These are phyloP conservation scores for Pterostichus madidus DNA, from an alignment of 2,888 invertebrate genomes.

Conservation along the genomic window DNA sequence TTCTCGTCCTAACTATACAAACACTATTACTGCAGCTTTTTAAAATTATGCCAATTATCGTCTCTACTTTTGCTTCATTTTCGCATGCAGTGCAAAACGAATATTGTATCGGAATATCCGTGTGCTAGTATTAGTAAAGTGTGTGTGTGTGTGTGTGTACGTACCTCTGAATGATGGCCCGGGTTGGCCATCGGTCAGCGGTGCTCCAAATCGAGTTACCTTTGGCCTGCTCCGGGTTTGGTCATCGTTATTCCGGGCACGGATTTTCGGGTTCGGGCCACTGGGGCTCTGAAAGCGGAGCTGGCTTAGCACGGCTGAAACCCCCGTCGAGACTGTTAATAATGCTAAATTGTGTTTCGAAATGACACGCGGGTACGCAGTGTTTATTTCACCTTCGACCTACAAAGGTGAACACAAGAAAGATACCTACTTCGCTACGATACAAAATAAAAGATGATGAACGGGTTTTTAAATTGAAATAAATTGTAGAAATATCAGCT, in stretches of 20 bases:
- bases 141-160: slow-evolving; percentile 13
- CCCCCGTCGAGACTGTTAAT: slow-evolving; percentile 58
- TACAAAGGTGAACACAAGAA: slow-evolving; percentile 3
- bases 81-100: neutral
- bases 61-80: no score
- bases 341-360: slow-evolving; percentile 54
- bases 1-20: no score
- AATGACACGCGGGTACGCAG: slow-evolving; percentile 44
- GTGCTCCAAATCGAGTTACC: slow-evolving; percentile 60
- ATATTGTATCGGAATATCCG: neutral
- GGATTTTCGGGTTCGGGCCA: slow-evolving; percentile 30
- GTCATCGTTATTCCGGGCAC: slow-evolving; percentile 60
- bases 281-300: slow-evolving; percentile 23
- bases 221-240: slow-evolving; percentile 28
- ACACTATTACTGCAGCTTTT: no score
- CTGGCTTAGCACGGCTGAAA: slow-evolving; percentile 19
- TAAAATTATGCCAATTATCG: no score
- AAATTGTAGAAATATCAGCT: no score
- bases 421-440: neutral
- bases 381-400: slow-evolving; percentile 39
- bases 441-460: neutral
- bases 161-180: slow-evolving; percentile 49
- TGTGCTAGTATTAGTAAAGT: neutral
- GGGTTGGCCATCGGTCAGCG: slow-evolving; percentile 22
- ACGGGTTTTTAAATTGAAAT: neutral